Conservation (phyloP, 1,140 invertebrate species). For the Campoletis sonorensis region DNA sequence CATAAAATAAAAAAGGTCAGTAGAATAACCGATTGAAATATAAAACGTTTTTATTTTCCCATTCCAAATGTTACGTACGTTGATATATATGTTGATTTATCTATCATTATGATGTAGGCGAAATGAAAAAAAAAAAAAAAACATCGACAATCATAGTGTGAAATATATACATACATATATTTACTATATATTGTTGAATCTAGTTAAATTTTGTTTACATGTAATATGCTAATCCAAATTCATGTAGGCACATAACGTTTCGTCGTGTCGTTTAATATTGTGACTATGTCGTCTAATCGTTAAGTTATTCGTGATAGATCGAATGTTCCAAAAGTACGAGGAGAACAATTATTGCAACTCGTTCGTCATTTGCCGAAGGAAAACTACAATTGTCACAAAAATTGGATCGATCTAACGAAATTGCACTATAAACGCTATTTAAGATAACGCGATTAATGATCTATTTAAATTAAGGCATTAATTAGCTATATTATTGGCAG, state of each 20-base stretch:
- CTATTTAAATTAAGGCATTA: not conserved
- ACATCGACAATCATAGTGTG: not conserved
- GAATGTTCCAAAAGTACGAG: slow-evolving; percentile 28
- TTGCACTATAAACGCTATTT: not conserved
- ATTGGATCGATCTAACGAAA: not conserved
- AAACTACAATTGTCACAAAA: not conserved
- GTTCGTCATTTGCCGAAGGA: slow-evolving; percentile 8
- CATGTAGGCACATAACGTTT: slow-evolving; percentile 53
- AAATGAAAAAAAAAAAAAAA: not conserved
- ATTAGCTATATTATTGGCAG: slow-evolving; percentile 2
- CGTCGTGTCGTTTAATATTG: slow-evolving; percentile 35
- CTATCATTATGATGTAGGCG: not conserved
- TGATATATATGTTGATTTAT: slow-evolving; percentile 11
- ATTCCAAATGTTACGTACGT: slow-evolving; percentile 7
- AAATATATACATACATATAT: slow-evolving; percentile 32
- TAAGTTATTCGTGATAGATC: slow-evolving; percentile 17
- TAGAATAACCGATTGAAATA: not conserved
- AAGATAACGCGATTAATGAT: not conserved
- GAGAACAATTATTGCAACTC: not conserved
- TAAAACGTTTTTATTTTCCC: not conserved
- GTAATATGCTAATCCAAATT: slow-evolving; percentile 46
- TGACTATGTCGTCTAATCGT: slow-evolving; percentile 29
- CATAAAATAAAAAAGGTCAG: too few relatives aligned
- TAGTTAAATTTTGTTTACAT: slow-evolving; percentile 36
- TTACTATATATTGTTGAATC: slow-evolving; percentile 33